phyloP scores from a whole-genome alignment of 2,113 vertebrate genomes.

The Octodon degus region DNA sequence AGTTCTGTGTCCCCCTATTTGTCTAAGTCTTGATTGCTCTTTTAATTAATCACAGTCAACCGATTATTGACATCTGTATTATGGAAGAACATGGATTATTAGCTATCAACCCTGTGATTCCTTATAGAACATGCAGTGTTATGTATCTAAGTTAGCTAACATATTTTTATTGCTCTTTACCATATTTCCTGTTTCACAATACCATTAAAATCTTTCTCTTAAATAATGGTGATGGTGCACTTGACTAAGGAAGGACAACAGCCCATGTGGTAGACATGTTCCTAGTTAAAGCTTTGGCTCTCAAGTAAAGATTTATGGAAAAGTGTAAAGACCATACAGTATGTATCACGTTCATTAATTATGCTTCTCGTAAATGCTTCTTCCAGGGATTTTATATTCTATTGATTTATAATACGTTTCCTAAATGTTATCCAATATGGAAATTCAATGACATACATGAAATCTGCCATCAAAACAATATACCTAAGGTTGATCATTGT shows the following conservation, averaged over 20 bases:
- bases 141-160: not conserved
- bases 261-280: not conserved
- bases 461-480: not conserved
- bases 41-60: constrained; percentile 46
- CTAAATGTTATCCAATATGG: not conserved
- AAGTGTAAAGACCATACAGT: not conserved
- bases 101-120: not conserved
- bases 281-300: constrained; percentile 22
- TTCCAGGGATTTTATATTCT: not conserved
- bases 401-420: not conserved
- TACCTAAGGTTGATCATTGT: not conserved
- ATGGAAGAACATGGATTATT: not conserved
- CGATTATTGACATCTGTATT: not conserved
- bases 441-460: not conserved
- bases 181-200: not conserved
- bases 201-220: constrained; percentile 18
- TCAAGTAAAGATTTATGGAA: constrained; percentile 18
- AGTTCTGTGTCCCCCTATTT: constrained; percentile 35
- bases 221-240: not conserved
- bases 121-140: not conserved
- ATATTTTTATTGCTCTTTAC: constrained; percentile 8
- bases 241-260: not conserved
- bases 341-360: not conserved
- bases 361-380: not conserved
- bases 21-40: constrained; percentile 31